Percentiles rank a stretch among this genome's conserved stretches.
Evolutionary conservation across 2,797 vertebrate genomes (phyloP).

Genomic region (Sparus aurata): DNA sequence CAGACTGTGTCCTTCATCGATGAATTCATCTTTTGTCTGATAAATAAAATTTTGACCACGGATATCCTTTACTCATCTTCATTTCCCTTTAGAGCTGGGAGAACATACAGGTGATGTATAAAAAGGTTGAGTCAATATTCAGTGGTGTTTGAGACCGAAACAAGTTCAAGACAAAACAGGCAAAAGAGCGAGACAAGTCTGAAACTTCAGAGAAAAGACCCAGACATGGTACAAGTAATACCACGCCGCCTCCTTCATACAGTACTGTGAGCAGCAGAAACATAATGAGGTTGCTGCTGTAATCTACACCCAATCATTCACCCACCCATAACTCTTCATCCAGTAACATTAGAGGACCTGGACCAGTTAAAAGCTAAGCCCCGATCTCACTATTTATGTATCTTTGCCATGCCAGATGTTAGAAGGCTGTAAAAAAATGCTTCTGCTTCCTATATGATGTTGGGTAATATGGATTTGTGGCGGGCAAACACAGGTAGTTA

Average conservation of each 20-base stretch:
- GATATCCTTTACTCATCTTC: neutral
- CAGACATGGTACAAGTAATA: conserved; percentile 12
- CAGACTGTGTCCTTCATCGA: neutral
- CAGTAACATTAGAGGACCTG: conserved; percentile 69
- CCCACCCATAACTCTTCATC: conserved; percentile 68
- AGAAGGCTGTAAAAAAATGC: conserved; percentile 53
- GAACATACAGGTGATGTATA: neutral
- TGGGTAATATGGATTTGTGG: conserved; percentile 69
- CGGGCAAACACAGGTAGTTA: conserved; percentile 72
- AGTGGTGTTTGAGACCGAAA: neutral
- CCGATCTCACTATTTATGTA: conserved; percentile 76
- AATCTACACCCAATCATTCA: conserved; percentile 69
- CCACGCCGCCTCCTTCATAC: neutral
- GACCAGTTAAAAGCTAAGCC: conserved; percentile 64
- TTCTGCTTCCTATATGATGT: conserved; percentile 45
- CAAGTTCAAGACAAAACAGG: conserved; percentile 7
- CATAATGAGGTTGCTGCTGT: conserved; percentile 63
- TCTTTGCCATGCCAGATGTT: conserved; percentile 78
- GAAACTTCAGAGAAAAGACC: conserved; percentile 11
- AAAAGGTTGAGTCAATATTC: neutral
- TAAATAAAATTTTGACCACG: no score
- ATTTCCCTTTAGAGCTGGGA: neutral
- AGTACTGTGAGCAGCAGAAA: conserved; percentile 43
- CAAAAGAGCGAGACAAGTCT: neutral
- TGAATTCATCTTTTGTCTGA: neutral